These are phyloP conservation scores for Catharus ustulatus DNA, from an alignment of 2,797 vertebrate genomes.

Conservation along the genomic window DNA sequence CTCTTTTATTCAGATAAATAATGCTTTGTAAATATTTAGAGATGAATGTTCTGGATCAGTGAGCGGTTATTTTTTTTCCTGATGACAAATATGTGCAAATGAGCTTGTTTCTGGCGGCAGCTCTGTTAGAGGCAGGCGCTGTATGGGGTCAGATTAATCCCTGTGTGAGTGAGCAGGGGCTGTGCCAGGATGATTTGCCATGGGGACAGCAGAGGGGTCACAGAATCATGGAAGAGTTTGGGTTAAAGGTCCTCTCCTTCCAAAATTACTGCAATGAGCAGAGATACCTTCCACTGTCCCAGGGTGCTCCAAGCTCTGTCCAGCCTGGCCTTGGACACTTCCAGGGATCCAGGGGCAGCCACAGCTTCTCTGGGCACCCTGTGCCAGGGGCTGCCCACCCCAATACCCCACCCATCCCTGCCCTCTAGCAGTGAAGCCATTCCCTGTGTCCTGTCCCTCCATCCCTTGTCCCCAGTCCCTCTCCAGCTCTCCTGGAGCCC, in stretches of 20 bases:
- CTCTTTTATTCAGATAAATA: conserved; percentile 71
- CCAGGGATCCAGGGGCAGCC: not conserved
- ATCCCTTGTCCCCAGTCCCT: not conserved
- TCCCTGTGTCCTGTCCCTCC: not conserved
- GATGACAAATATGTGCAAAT: conserved; percentile 56
- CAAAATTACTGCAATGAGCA: not conserved
- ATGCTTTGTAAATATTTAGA: conserved; percentile 79
- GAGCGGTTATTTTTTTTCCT: conserved; percentile 30
- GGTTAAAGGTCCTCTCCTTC: not conserved
- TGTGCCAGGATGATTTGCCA: not conserved
- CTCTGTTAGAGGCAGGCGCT: not conserved
- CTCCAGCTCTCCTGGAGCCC: not conserved
- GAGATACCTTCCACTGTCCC: fast-evolving
- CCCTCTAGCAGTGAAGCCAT: fast-evolving
- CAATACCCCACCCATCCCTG: fast-evolving
- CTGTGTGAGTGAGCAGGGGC: fast-evolving
- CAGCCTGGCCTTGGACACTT: fast-evolving
- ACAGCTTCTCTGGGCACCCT: not conserved
- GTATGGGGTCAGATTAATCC: not conserved
- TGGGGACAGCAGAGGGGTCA: not conserved
- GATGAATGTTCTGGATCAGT: conserved; percentile 66
- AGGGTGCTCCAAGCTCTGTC: fast-evolving
- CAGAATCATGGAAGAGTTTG: not conserved
- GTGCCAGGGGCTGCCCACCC: fast-evolving
- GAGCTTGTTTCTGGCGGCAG: conserved; percentile 7